Evolutionary conservation across 2,888 invertebrate species (phyloP), one percentile per base, ranked within the genome.

Genomic region (Lysandra coridon): DNA sequence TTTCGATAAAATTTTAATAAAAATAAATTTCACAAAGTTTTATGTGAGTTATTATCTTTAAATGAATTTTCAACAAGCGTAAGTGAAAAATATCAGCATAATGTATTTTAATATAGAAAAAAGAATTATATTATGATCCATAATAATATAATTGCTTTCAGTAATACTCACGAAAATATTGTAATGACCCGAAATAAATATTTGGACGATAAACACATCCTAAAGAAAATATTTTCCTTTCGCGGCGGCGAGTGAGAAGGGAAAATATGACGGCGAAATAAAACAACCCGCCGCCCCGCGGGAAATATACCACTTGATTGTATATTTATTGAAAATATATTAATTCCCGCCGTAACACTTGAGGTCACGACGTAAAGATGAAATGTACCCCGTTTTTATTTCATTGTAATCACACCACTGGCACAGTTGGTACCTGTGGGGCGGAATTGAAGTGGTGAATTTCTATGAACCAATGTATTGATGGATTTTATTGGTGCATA

Each of bases 261-360:
- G 69, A 17, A 37, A 69, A 69, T 69, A 64, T 30, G 23, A 69
- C 14, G 33, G 33, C 14, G 33, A 30, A 69, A 69, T 53, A 53
- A 14, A 53, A 53, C 53, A 33, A 33, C 1, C 53, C 17, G n/a
- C 17, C 74, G 37, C 12, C 76, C 33, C 76, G 53, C 76, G 76
- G 76, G 76, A 76, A 76, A 76, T 76, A 76, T 30, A 30, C 76
- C 49, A 57, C 76, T 76, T 57, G 57, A 76, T 57, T 57, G 30
- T 33, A 76, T 57, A 76, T 76, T 76, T 76, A 76, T 76, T 76
- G 76, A 76, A 76, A 33, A 17, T 76, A 57, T 76, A 76, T 76
- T 76, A 76, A 76, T 75, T 53, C 49, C 44, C n/a, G 14, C 75
- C 1, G 57, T 33, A 53, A 7, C 5, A 1, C 40, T 74, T 4